A percentile compares a stretch with the other conserved stretches of the same genome.
phyloP scores from a whole-genome alignment of 2,113 vertebrate species.

The Hippopotamus amphibius region DNA sequence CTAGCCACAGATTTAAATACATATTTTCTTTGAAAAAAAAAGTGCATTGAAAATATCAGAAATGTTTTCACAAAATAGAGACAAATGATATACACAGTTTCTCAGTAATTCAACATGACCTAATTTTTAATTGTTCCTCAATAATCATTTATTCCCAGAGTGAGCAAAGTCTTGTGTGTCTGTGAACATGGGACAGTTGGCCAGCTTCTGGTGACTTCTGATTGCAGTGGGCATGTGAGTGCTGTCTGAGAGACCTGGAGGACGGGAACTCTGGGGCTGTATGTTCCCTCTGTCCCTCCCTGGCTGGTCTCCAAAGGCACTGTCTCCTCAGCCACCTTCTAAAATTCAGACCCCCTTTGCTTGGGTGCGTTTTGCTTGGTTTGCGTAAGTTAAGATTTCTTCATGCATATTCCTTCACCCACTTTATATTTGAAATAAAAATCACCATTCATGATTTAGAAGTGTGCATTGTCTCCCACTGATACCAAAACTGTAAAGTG shows the following conservation, averaged over 20 bases:
- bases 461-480: background rate
- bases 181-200: background rate
- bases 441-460: background rate
- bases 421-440: background rate
- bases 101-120: background rate
- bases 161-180: background rate
- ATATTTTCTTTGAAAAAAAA: constrained; percentile 11
- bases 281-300: background rate
- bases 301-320: background rate
- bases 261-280: background rate
- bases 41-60: background rate
- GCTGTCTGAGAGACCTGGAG: background rate
- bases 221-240: background rate
- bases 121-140: background rate
- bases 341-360: background rate
- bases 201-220: background rate
- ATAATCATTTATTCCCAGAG: background rate
- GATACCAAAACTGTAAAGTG: background rate
- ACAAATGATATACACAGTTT: background rate
- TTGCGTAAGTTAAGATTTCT: background rate
- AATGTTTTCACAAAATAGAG: constrained; percentile 38
- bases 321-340: background rate
- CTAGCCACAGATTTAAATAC: background rate
- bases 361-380: background rate
- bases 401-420: background rate